Base-by-base conservation (phyloP, 2,888 invertebrate species). In the Andricus curvator region DNA sequence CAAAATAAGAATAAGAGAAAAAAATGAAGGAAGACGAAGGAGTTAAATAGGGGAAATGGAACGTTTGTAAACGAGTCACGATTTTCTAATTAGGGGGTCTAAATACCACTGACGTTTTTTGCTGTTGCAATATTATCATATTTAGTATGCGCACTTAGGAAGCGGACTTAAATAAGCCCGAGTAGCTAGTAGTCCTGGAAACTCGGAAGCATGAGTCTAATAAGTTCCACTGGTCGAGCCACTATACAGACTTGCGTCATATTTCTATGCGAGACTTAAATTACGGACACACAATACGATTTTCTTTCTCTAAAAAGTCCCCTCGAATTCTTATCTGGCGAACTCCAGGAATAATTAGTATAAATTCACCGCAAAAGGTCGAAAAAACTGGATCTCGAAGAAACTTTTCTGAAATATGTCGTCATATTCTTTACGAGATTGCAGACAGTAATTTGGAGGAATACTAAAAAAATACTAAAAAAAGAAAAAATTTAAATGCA, bases 61-160 rank as follows among this genome's bases (percentile, higher is more conserved):
- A 90, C 89, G 89, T 91, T 92, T 87, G 89, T 88, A 92, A 92
- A 92, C 92, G 89, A 92, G 92, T 92, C 92, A 92, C 92, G 92
- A 92, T 92, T 90, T 87, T 87, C 91, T 92, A 92, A 92, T 92
- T 92, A 92, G 91, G 88, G 86, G 86, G 89, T 48, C 92, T 92
- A 92, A 92, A 92, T 92, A 92, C 92, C 91, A 87, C 90, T 90
- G 91, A 91, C 91, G 89, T 91, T 91, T 92, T 91, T 91, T 91
- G 89, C 88, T 90, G 89, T 90, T 91, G 91, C 92, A 92, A 92
- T 92, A 92, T 92, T 92, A 92, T 92, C 92, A 91, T 92, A 92
- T 92, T 92, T 92, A 92, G 92, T 92, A 92, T 92, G 92, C 92
- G 88, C 88, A 91, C 92, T 92, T 91, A 91, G 91, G 86, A 90